phyloP scores from a whole-genome alignment of 2,888 invertebrate species.

The Agrilus mali region DNA sequence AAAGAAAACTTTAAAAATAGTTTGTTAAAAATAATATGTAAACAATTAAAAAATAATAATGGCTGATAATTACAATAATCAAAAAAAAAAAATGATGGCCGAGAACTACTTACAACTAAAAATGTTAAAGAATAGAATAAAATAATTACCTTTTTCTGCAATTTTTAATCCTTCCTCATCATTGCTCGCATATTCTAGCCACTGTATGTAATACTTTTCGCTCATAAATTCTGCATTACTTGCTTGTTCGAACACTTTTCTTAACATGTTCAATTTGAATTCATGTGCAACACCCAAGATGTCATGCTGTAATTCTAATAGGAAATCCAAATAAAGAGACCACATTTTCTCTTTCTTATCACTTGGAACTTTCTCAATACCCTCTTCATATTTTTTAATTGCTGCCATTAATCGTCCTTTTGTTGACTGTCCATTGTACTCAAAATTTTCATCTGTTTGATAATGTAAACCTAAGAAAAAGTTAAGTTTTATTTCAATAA shows the following conservation, averaged over 20 bases:
- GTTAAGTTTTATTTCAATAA: background rate
- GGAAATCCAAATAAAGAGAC: slow-evolving; percentile 38
- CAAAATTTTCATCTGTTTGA: background rate
- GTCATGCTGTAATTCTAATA: slow-evolving; percentile 41
- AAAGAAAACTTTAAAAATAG: slow-evolving; percentile 1
- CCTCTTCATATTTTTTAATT: slow-evolving; percentile 19
- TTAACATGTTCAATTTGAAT: slow-evolving; percentile 38
- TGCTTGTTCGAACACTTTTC: slow-evolving; percentile 31
- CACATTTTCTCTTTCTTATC: slow-evolving; percentile 17
- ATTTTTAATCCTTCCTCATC: slow-evolving; percentile 17
- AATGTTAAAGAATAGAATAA: too few relatives aligned
- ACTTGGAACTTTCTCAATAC: slow-evolving; percentile 16
- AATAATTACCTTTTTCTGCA: slow-evolving; percentile 14
- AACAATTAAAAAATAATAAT: too few relatives aligned
- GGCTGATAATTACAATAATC: too few relatives aligned
- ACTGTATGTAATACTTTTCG: slow-evolving; percentile 24
- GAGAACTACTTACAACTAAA: too few relatives aligned
- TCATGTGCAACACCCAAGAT: slow-evolving; percentile 32
- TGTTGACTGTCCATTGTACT: slow-evolving; percentile 3
- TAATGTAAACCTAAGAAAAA: slow-evolving; percentile 1
- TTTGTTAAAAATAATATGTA: background rate
- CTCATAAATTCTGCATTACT: slow-evolving; percentile 17
- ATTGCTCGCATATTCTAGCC: slow-evolving; percentile 22
- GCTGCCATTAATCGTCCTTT: slow-evolving; percentile 17
- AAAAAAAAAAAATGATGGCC: too few relatives aligned